Base-by-base conservation (phyloP, 1,140 invertebrate species). In the Gonioctena quinquepunctata region DNA sequence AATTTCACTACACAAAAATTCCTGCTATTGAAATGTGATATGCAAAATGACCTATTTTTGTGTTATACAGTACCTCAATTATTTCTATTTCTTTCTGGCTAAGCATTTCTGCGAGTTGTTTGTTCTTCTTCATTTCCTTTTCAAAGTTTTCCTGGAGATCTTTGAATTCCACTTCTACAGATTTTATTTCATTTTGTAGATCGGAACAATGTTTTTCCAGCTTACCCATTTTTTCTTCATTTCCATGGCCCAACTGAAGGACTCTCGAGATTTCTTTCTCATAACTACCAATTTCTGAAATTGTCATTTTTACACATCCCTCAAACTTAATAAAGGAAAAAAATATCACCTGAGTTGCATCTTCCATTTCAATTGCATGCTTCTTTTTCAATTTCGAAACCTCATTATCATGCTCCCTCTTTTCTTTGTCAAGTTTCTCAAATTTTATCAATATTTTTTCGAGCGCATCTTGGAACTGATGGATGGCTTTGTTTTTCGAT, bases 401-500 rank as follows among this genome's bases (percentile, higher is more conserved):
- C 52, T 79, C 71, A 23, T 70, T 61, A 50, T 79, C 78, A 26
- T 76, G 64, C 6, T 48, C 57, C 16, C 64, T 8, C 27, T 77
- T 81, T 61, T 78, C 74, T 59, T 76, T 73, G 33, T 65, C 69
- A 33, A 78, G 52, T 61, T 82, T 73, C 80, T 85, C 59, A 78
- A 82, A 66, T 76, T 76, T 65, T 54, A 77, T 65, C 75, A 84
- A 56, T 33, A 73, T 63, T 50, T 74, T 74, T 54, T 82, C 83
- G 84, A 85, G 87, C 2, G 89, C 86, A 22, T 86, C 84, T 67
- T 89, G 86, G 19, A 92, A 86, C 76, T 89, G 89, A 4, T 80
- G 73, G 16, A 94, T 89, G 0, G 90, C 88, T 13, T 85, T 79
- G 79, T 93, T 92, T 79, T 94, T 94, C 5, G 89, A 85, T 50